Base-by-base conservation (phyloP, 2,888 invertebrate species). In the Strigamia crassipes region DNA sequence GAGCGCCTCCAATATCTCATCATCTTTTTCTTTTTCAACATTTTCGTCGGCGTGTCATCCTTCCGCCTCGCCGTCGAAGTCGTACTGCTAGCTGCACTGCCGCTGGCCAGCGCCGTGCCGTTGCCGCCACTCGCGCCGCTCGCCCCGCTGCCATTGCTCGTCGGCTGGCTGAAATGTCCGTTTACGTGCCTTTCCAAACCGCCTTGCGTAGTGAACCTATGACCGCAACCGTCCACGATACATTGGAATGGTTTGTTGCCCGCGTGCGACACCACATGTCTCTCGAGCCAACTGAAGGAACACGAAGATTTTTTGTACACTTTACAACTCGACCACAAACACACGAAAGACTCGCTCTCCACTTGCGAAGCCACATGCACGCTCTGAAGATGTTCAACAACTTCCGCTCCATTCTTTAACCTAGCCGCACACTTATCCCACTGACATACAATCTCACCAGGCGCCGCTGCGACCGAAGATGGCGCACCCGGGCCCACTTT, bases 241-340 rank as follows among this genome's bases (percentile, higher is more conserved):
- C 97, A 98, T 86, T 94, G 93, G 90, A 96, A 97, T 31, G 96
- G 96, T 88, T 97, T 96, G 89, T 94, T 96, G 77, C 96, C 96
- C 82, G 94, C 94, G 89, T 97, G 97, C 0, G 93, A 93, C 79
- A 96, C 89, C 77, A 97, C 94, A 89, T 97, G 97, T 78, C 97
- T 91, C 88, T 97, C 96, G 84, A 97, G 89, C 97, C 97, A 98
- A 82, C 95, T 92, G 82, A 95, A 91, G 8, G 96, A 96, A 87
- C 96, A 96, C 10, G 97, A 97, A 46, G 93, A 93, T 87, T 94
- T 93, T 84, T 95, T 94, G 87, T 94, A 96, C 66, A 97, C 97
- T 88, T 97, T 97, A 90, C 97, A 97, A 80, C 94, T 95, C 85
- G 92, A 91, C 97, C 97, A 98, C 82, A 95, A 91, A 87, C 97